Percentiles rank a stretch among this genome's conserved stretches.
Evolutionary conservation across 2,113 vertebrate genomes (phyloP).

Genomic region (Furnarius figulus): DNA sequence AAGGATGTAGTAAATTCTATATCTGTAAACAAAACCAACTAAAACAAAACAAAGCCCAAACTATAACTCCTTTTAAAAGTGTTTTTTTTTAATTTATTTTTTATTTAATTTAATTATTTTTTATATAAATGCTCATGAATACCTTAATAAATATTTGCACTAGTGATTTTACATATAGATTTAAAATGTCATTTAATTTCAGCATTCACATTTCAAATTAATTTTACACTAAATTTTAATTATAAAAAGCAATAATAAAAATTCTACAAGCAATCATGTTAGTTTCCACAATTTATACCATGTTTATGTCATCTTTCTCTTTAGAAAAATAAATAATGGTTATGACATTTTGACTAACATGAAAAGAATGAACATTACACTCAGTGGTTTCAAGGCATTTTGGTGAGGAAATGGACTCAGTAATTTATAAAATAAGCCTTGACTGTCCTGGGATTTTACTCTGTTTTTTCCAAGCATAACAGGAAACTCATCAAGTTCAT

Average conservation of each 20-base stretch:
- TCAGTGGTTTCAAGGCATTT: not conserved
- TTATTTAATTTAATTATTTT: not conserved
- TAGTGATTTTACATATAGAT: not conserved
- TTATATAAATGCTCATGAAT: not conserved
- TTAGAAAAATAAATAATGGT: not conserved
- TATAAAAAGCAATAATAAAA: not conserved
- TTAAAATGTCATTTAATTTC: not conserved
- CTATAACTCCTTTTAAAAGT: not conserved
- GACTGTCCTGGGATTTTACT: not conserved
- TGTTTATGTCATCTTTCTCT: not conserved
- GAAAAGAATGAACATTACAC: not conserved
- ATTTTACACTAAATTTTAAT: not conserved
- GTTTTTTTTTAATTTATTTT: too few relatives aligned
- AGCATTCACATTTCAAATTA: not conserved
- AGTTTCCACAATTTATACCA: not conserved
- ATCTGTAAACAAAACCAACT: not conserved
- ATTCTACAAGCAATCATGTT: not conserved
- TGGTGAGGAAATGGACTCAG: not conserved
- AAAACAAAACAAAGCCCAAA: not conserved
- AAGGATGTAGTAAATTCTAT: not conserved
- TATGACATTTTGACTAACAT: not conserved
- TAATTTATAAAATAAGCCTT: not conserved
- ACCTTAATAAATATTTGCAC: not conserved
- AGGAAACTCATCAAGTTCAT: not conserved
- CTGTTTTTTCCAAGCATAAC: not conserved